These are phyloP conservation scores for Esperia sulphurella DNA, from an alignment of 2,888 invertebrate species.

Conservation along the genomic window DNA sequence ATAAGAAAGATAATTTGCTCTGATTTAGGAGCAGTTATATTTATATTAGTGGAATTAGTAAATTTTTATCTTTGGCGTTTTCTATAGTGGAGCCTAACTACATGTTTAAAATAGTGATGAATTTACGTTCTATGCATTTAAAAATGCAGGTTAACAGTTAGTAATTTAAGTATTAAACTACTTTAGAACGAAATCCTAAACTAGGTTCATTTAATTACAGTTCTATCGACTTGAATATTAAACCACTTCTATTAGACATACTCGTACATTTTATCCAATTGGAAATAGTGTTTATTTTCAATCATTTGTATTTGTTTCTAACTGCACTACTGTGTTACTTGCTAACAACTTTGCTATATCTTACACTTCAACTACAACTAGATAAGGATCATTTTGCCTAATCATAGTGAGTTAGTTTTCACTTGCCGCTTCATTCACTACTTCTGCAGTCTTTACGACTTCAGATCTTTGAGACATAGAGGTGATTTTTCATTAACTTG, in stretches of 20 bases:
- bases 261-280: slow-evolving; percentile 15
- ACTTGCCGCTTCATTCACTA: slow-evolving; percentile 9
- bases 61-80: neutral
- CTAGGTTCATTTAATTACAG: too few relatives aligned
- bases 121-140: too few relatives aligned
- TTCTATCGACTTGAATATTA: too few relatives aligned
- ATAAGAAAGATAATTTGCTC: neutral
- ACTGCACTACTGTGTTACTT: slow-evolving; percentile 28
- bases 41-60: neutral
- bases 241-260: neutral
- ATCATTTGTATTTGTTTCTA: slow-evolving; percentile 37
- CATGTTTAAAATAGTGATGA: too few relatives aligned
- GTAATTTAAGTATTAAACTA: too few relatives aligned
- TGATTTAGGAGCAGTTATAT: neutral
- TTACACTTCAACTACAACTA: slow-evolving; percentile 1
- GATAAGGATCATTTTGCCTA: slow-evolving; percentile 12
- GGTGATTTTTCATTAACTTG: slow-evolving; percentile 20
- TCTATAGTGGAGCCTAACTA: too few relatives aligned
- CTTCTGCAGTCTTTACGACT: slow-evolving; percentile 4
- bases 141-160: neutral
- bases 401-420: neutral
- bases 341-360: slow-evolving; percentile 6
- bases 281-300: slow-evolving; percentile 34
- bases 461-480: slow-evolving; percentile 16
- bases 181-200: too few relatives aligned